Conservation (phyloP, 2,113 vertebrate species). For the Clarias batrachus region DNA sequence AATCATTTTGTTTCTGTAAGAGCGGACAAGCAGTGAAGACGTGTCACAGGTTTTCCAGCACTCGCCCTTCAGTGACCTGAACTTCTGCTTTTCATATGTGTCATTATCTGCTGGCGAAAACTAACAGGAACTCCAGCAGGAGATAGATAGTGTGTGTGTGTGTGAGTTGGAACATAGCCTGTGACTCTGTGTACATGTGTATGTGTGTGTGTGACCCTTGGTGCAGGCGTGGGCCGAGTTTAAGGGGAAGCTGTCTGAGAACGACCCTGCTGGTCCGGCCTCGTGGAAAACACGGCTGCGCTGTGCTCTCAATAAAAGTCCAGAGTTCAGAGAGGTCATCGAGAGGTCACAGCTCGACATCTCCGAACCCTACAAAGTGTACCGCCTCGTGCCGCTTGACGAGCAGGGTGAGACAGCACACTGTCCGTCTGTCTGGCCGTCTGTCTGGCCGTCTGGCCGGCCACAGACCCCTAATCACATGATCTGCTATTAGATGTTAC, state of each 20-base stretch:
- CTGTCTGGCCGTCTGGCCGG: too few relatives aligned
- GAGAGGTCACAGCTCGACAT: conserved; percentile 78
- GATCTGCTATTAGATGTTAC: background rate
- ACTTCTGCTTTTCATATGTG: background rate
- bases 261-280: conserved; percentile 69
- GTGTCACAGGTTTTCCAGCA: background rate
- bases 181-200: conserved; percentile 1
- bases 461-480: background rate
- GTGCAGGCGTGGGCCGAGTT: conserved; percentile 84
- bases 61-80: accelerated
- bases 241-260: conserved; percentile 76
- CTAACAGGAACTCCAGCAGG: background rate
- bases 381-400: conserved; percentile 74
- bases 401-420: conserved; percentile 67
- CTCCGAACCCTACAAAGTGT: conserved; percentile 88
- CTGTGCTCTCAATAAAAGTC: conserved; percentile 88
- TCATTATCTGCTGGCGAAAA: background rate
- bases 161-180: background rate
- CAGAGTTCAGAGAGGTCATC: conserved; percentile 79
- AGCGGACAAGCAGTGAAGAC: background rate
- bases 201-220: background rate
- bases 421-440: background rate
- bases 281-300: conserved; percentile 87
- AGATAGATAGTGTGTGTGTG: background rate
- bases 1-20: background rate